A percentile compares a stretch with the other conserved stretches of the same genome.
Evolutionary conservation across 2,888 invertebrate species (phyloP).

Genomic region (Dexiosoma caninum): DNA sequence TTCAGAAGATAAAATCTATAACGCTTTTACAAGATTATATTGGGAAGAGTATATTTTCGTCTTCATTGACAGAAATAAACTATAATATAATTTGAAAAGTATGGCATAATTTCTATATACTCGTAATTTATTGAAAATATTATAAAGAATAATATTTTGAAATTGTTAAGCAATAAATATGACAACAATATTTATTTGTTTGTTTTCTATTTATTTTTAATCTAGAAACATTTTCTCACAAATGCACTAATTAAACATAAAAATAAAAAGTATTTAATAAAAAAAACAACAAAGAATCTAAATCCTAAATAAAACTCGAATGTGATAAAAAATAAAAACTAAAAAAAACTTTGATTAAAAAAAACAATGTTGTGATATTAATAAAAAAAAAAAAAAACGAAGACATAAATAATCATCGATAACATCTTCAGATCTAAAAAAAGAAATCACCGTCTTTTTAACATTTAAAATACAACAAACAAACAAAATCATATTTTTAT

Average conservation of each 20-base stretch:
- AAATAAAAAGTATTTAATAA: slow-evolving; percentile 25
- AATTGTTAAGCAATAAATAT: not conserved
- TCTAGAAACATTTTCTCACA: slow-evolving; percentile 72
- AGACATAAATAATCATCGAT: slow-evolving; percentile 25
- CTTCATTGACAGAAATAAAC: too few species aligned
- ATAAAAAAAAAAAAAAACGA: too few species aligned
- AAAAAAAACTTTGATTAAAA: slow-evolving; percentile 10
- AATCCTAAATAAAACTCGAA: slow-evolving; percentile 64
- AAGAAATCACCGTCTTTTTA: slow-evolving; percentile 24
- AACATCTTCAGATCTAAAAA: slow-evolving; percentile 25
- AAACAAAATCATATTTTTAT: not conserved
- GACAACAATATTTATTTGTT: slow-evolving; percentile 41
- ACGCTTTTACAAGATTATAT: too few species aligned
- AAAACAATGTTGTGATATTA: slow-evolving; percentile 61
- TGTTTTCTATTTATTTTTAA: slow-evolving; percentile 55
- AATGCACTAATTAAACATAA: slow-evolving; percentile 59
- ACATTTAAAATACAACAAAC: not conserved
- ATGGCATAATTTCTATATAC: too few species aligned
- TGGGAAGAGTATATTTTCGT: too few species aligned
- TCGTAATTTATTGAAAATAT: too few species aligned
- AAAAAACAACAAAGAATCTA: slow-evolving; percentile 13
- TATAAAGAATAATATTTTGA: too few species aligned
- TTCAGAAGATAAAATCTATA: too few species aligned
- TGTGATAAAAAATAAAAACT: slow-evolving; percentile 58
- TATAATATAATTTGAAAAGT: too few species aligned